Evolutionary conservation across 2,113 vertebrate genomes (phyloP), one percentile per base, ranked within the genome.

Genomic region (Microcebus jonahi): DNA sequence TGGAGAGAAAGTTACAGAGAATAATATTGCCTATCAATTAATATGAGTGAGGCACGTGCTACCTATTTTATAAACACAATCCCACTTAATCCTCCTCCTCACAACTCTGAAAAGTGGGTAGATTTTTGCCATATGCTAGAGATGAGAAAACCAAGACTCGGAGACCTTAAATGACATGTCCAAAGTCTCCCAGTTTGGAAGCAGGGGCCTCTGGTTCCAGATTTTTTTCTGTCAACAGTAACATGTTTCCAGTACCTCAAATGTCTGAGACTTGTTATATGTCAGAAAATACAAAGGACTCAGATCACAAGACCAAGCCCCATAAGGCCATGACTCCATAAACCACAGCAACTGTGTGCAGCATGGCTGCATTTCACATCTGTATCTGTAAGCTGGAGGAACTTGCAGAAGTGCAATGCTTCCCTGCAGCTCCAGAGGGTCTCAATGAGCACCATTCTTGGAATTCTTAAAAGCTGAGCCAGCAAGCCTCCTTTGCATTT

Each of bases 311-410:
- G 91, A 70, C 82, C 25, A 27, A 45, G 53, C 55, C 9, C 53
- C 7, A 1, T 9, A 39, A 80, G 29, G 14, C 53, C 8, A 0
- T 70, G 7, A 1, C 65, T 71, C 50, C 25, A 0, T 5, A 14
- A 50, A 29, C 27, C 39, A 20, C 13, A 15, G 0, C 5, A 1
- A 1, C 39, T n/a, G 63, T 31, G 3, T 13, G 42, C 7, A 0
- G 1, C 42, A 0, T 1, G 39, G 36, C 76, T 36, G 0, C 39
- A 0, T 1, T 6, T 48, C 27, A 31, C 6, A 70, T 92, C 79
- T 89, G 34, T 39, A 2, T 45, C 23, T 61, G 11, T 7, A n/a
- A 27, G 50, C 0, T 17, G 11, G 48, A 70, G 61, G 57, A 31
- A 15, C 0, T 6, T 20, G 29, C 1, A 20, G 34, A 65, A 18